These are phyloP conservation scores for Crioceris asparagi DNA, from an alignment of 2,888 invertebrate genomes.

Conservation along the genomic window DNA sequence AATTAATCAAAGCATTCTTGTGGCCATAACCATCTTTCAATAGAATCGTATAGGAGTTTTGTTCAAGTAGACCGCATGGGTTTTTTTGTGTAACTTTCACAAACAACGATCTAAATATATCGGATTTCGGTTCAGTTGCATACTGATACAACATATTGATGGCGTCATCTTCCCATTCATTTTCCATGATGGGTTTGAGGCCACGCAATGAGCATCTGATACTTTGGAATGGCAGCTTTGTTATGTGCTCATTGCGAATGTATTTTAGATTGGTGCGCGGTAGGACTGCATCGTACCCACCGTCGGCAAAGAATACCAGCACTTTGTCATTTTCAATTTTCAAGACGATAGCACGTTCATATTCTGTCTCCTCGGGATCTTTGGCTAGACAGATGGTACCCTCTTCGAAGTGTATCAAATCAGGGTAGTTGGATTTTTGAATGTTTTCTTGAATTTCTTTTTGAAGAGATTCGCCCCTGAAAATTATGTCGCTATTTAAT, in stretches of 20 bases:
- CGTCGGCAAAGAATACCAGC: conserved; percentile 52
- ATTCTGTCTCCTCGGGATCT: conserved; percentile 36
- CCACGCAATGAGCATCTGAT: conserved; percentile 53
- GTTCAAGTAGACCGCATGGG: conserved; percentile 34
- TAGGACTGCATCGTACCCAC: conserved; percentile 46
- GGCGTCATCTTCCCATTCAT: conserved; percentile 44
- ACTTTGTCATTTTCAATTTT: conserved; percentile 34
- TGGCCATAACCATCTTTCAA: conserved; percentile 40
- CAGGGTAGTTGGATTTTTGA: conserved; percentile 21
- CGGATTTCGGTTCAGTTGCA: conserved; percentile 35
- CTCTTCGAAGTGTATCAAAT: conserved; percentile 27
- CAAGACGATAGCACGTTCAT: conserved; percentile 41
- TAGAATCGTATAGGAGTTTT: conserved; percentile 42
- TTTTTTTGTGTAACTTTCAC: conserved; percentile 37
- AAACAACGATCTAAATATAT: conserved; percentile 38
- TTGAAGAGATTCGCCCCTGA: conserved; percentile 19
- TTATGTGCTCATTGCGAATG: conserved; percentile 42
- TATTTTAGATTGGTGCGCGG: conserved; percentile 36
- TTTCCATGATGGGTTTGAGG: conserved; percentile 38
- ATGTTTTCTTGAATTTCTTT: conserved; percentile 19
- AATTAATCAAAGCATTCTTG: conserved; percentile 40
- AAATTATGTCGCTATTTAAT: too few species aligned
- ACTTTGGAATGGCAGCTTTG: conserved; percentile 48
- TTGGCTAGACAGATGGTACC: conserved; percentile 43
- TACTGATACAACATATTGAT: conserved; percentile 43